Evolutionary conservation across 2,797 vertebrate species (phyloP).

Genomic region (Leptoclinus maculatus): DNA sequence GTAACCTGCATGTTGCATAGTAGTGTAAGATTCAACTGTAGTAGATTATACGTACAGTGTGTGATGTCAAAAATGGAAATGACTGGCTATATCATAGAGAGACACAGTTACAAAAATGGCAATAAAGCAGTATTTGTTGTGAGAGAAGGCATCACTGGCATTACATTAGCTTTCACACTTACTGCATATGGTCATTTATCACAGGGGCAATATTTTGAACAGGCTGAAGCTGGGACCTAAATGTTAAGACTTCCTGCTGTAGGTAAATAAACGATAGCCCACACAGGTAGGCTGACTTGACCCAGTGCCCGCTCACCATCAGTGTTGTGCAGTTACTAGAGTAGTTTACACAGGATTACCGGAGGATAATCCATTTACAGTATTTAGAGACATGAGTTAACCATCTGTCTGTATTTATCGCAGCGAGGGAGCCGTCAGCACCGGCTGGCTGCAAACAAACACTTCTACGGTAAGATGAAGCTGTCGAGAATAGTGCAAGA

Average conservation of each 20-base stretch:
- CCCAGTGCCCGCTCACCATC: conserved; percentile 42
- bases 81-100: neutral
- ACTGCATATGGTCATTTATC: neutral
- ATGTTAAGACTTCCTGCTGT: neutral
- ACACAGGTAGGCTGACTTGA: conserved; percentile 35
- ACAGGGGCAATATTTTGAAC: neutral
- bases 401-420: conserved; percentile 84
- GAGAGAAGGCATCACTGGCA: neutral
- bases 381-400: conserved; percentile 83
- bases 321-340: conserved; percentile 70
- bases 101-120: neutral
- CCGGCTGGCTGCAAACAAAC: conserved; percentile 33
- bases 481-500: neutral
- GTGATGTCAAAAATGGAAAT: neutral
- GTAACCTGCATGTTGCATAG: conserved; percentile 37
- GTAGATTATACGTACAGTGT: neutral
- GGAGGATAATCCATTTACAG: conserved; percentile 82
- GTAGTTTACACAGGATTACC: conserved; percentile 85
- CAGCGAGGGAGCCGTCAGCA: conserved; percentile 62
- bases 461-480: conserved; percentile 10
- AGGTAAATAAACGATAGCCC: neutral
- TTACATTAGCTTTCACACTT: neutral
- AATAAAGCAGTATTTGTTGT: neutral
- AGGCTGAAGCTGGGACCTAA: neutral
- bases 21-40: neutral